Conservation (phyloP, 2,113 vertebrate species). For the Butorides virescens region DNA sequence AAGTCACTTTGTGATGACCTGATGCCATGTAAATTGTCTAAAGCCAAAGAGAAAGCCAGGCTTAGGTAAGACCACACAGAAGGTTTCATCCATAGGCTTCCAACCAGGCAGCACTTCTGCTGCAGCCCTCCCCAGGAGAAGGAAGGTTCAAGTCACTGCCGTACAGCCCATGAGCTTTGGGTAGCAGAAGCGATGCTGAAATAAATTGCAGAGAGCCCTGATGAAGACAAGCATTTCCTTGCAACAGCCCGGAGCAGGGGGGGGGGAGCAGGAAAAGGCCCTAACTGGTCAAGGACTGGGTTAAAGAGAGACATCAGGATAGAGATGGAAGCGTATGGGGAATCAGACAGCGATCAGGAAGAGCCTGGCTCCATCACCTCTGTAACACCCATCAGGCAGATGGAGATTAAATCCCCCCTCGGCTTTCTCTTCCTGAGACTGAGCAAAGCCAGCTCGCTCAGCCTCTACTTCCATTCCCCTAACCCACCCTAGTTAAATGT, state of each 20-base stretch:
- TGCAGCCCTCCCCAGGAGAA: not conserved
- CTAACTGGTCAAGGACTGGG: not conserved
- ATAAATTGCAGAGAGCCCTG: not conserved
- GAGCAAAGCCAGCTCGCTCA: not conserved
- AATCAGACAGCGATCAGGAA: not conserved
- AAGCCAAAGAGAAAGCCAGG: not conserved
- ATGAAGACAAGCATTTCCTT: not conserved
- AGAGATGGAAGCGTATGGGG: not conserved
- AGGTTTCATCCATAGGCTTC: not conserved
- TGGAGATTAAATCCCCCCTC: not conserved
- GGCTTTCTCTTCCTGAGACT: not conserved
- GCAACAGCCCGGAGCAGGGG: not conserved
- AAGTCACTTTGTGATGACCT: not conserved
- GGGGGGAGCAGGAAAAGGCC: not conserved
- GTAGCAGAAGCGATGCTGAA: not conserved
- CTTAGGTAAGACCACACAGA: not conserved
- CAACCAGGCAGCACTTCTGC: not conserved
- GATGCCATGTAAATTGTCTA: not conserved
- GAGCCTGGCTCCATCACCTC: not conserved
- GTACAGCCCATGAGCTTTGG: not conserved
- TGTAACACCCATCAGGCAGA: not conserved
- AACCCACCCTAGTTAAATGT: fast-evolving
- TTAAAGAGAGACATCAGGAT: not conserved
- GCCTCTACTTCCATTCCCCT: not conserved
- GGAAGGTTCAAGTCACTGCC: not conserved